Conservation (phyloP, 2,113 vertebrate genomes). For the Misgurnus mizolepis region DNA sequence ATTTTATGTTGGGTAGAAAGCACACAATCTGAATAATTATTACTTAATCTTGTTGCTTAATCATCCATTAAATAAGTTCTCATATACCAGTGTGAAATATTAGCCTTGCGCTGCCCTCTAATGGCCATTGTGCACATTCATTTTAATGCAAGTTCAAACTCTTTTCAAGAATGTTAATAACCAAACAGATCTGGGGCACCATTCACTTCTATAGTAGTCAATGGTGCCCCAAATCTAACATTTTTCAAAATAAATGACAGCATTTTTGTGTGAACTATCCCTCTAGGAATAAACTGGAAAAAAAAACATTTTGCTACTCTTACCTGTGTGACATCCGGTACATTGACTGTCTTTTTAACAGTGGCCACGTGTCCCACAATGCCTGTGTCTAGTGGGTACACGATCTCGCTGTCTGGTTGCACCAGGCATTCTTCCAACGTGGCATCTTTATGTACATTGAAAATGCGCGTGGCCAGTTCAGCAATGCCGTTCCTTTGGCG, state of each 20-base stretch:
- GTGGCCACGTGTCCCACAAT: conserved; percentile 83
- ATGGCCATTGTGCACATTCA: conserved; percentile 10
- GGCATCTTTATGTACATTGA: conserved; percentile 80
- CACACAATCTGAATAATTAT: neutral
- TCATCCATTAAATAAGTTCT: neutral
- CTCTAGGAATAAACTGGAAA: too few relatives aligned
- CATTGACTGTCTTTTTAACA: conserved; percentile 81
- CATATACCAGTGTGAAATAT: neutral
- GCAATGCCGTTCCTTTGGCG: conserved; percentile 82
- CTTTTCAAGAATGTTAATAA: too few relatives aligned
- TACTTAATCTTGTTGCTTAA: neutral
- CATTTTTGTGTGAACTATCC: too few relatives aligned
- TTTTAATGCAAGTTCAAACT: neutral
- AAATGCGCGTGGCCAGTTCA: conserved; percentile 85
- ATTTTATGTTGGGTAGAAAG: neutral
- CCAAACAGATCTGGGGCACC: too few relatives aligned
- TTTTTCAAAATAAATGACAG: too few relatives aligned
- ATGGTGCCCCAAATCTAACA: too few relatives aligned
- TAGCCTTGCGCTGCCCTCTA: conserved; percentile 37
- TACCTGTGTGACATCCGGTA: conserved; percentile 79
- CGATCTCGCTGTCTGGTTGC: conserved; percentile 83
- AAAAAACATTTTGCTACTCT: neutral
- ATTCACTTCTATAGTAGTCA: too few relatives aligned
- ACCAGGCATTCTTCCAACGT: conserved; percentile 83
- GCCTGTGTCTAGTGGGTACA: conserved; percentile 86